Evolutionary conservation across 2,797 vertebrate genomes (phyloP).

Genomic region (Acanthornis magna): DNA sequence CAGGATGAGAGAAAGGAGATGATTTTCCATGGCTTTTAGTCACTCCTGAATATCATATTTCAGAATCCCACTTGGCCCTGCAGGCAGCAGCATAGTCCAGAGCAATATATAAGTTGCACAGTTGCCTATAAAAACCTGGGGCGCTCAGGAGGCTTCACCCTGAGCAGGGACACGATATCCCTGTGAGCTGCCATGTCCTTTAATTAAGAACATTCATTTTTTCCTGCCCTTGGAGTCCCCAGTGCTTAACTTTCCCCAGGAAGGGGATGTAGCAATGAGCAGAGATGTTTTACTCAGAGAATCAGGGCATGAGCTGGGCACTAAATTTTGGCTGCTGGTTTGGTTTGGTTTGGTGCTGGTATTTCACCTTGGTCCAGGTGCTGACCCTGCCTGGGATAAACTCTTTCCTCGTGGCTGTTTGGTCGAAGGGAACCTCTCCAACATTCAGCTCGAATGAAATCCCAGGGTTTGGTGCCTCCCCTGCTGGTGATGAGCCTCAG

Average conservation of each 20-base stretch:
- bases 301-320: accelerated
- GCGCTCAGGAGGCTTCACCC: neutral
- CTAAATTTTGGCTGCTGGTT: neutral
- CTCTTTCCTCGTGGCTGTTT: accelerated
- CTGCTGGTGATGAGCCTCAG: accelerated
- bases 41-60: neutral
- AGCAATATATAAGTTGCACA: neutral
- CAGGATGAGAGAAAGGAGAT: neutral
- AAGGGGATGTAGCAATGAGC: neutral
- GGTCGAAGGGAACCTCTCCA: neutral
- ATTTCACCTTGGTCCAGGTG: accelerated
- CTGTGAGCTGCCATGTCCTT: neutral
- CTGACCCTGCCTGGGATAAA: neutral
- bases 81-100: neutral
- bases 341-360: neutral
- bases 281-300: neutral
- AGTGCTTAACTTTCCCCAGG: neutral
- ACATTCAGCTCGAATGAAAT: accelerated
- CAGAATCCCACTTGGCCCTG: neutral
- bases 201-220: neutral
- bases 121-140: neutral
- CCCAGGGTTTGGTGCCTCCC: neutral
- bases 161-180: neutral
- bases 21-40: neutral
- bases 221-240: neutral